These are phyloP conservation scores for Drosophila neonasuta DNA, from an alignment of 2,888 invertebrate genomes.

Conservation along the genomic window DNA sequence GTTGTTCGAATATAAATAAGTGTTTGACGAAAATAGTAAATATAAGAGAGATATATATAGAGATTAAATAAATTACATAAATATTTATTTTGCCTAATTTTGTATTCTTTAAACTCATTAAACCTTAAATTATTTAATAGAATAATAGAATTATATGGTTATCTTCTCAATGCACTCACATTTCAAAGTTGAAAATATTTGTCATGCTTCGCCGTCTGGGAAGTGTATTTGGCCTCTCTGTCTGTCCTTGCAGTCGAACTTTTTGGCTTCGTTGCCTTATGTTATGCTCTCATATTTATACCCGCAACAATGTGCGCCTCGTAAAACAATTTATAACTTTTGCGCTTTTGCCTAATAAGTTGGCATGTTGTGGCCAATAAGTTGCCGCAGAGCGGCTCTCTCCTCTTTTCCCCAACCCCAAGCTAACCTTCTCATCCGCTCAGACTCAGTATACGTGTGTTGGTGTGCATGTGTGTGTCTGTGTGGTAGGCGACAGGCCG, in stretches of 20 bases:
- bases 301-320: conserved; percentile 71
- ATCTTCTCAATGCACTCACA: background rate
- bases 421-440: conserved; percentile 8
- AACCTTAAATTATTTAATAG: background rate
- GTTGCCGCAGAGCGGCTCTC: conserved; percentile 60
- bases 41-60: too few species aligned
- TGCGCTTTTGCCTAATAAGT: conserved; percentile 77
- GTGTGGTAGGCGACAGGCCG: conserved; percentile 48
- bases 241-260: conserved; percentile 35
- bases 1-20: too few species aligned
- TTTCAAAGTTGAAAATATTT: conserved; percentile 10
- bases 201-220: background rate
- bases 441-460: background rate
- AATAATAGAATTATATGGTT: background rate
- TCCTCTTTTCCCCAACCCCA: background rate
- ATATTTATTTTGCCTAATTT: background rate
- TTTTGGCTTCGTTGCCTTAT: conserved; percentile 49
- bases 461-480: background rate
- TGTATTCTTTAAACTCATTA: background rate
- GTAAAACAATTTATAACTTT: conserved; percentile 76
- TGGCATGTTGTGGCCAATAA: conserved; percentile 76
- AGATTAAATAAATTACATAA: too few species aligned
- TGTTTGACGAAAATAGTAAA: too few species aligned
- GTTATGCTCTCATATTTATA: conserved; percentile 61
- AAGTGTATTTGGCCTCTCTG: background rate